These are phyloP conservation scores for Dreissena polymorpha DNA, from an alignment of 1,140 invertebrate species.

Conservation along the genomic window DNA sequence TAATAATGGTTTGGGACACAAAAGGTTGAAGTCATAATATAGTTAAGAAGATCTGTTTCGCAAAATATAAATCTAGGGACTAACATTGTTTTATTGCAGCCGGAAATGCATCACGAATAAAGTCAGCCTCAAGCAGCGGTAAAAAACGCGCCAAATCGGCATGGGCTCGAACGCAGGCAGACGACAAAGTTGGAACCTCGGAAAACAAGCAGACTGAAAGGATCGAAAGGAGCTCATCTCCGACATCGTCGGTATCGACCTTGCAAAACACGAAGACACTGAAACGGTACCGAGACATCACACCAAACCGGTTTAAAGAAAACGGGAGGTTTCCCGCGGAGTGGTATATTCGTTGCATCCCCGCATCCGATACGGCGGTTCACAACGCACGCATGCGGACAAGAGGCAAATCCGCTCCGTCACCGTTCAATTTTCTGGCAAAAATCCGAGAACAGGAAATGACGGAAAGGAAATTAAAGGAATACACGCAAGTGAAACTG, in stretches of 20 bases:
- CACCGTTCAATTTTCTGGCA: constrained; percentile 43
- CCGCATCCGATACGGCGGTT: constrained; percentile 58
- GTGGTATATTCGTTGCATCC: constrained; percentile 59
- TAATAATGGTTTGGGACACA: no score
- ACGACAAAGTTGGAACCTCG: neutral
- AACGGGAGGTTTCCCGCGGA: constrained; percentile 56
- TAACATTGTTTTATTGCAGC: no score
- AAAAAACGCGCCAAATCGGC: constrained; percentile 36
- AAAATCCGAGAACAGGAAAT: constrained; percentile 40
- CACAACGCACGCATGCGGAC: constrained; percentile 48
- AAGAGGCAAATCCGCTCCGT: constrained; percentile 47
- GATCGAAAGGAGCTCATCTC: constrained; percentile 14
- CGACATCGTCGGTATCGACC: constrained; percentile 33
- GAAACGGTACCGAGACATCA: constrained; percentile 27
- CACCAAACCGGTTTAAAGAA: constrained; percentile 39
- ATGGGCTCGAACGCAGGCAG: constrained; percentile 26
- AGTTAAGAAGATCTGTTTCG: no score
- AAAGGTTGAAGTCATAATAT: no score
- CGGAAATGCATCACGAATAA: constrained; percentile 7
- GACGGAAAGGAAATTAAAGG: constrained; percentile 32
- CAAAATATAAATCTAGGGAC: no score
- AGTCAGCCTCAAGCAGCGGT: neutral
- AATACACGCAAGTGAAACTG: constrained; percentile 26
- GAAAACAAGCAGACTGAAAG: neutral
- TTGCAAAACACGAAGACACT: constrained; percentile 41